Conservation (phyloP, 2,113 vertebrate genomes). For the Monopterus albus region DNA sequence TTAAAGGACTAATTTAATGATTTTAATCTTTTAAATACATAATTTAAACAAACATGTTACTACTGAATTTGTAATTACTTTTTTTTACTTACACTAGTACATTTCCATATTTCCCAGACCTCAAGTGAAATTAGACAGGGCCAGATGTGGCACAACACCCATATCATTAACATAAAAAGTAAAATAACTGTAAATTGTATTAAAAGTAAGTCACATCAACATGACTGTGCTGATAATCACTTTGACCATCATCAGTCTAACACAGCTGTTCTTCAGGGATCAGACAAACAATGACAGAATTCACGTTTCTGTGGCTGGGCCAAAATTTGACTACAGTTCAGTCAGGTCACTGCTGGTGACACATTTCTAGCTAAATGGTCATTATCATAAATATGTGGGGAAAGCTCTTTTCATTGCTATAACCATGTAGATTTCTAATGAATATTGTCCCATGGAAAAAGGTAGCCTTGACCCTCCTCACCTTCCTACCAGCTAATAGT, state of each 20-base stretch:
- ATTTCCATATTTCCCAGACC: too few relatives aligned
- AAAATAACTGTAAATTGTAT: too few relatives aligned
- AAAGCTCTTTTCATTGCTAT: constrained; percentile 21
- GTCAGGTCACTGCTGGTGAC: constrained; percentile 29
- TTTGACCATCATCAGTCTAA: too few relatives aligned
- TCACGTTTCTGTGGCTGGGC: not conserved
- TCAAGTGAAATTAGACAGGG: too few relatives aligned
- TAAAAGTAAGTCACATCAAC: too few relatives aligned
- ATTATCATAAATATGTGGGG: constrained; percentile 37
- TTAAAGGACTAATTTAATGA: too few relatives aligned
- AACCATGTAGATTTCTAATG: constrained; percentile 9
- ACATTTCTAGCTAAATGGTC: constrained; percentile 35
- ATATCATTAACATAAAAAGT: too few relatives aligned
- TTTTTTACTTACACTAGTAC: too few relatives aligned
- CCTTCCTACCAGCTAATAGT: constrained; percentile 67
- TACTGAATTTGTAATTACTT: not conserved
- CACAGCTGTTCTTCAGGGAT: too few relatives aligned
- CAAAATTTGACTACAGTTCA: not conserved
- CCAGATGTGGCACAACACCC: too few relatives aligned
- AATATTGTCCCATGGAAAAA: constrained; percentile 41
- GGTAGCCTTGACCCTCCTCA: constrained; percentile 51
- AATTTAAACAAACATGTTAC: constrained; percentile 15
- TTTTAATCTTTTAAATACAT: constrained; percentile 3
- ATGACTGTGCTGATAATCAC: too few relatives aligned
- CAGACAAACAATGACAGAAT: too few relatives aligned